phyloP scores from a whole-genome alignment of 2,888 invertebrate genomes.

The Pherbina coryleti region DNA sequence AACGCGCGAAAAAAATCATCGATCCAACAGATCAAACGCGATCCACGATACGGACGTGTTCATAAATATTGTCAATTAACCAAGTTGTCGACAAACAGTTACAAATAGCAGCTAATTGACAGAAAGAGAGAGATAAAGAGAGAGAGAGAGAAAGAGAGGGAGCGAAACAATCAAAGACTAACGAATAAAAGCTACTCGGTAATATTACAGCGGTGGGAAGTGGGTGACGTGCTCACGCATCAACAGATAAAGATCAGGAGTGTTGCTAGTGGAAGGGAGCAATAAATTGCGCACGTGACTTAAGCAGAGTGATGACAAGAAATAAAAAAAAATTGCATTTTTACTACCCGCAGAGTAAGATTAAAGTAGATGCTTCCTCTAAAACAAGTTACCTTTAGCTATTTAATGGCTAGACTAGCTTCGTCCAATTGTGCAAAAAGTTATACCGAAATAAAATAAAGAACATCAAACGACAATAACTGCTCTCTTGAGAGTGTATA shows the following conservation, averaged over 20 bases:
- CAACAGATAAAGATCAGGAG: constrained; percentile 30
- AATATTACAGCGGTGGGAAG: neutral
- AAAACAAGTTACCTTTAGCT: constrained; percentile 58
- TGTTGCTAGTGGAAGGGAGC: constrained; percentile 9
- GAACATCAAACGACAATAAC: constrained; percentile 27
- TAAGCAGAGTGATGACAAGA: constrained; percentile 11
- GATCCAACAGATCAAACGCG: constrained; percentile 18
- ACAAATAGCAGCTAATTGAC: constrained; percentile 65
- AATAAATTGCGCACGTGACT: constrained; percentile 42
- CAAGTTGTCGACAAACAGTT: constrained; percentile 51
- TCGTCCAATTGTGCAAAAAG: neutral
- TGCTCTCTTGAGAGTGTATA: constrained; percentile 43
- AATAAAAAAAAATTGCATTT: neutral
- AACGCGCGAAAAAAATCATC: neutral
- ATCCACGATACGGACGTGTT: constrained; percentile 59
- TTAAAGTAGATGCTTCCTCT: constrained; percentile 38
- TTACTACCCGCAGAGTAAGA: neutral
- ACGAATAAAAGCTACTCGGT: neutral
- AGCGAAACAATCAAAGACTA: neutral
- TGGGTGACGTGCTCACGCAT: neutral
- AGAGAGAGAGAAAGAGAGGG: too few relatives aligned
- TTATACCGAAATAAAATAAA: neutral
- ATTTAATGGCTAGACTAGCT: neutral
- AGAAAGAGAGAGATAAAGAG: constrained; percentile 41
- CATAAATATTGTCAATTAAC: constrained; percentile 66